Evolutionary conservation across 2,113 vertebrate genomes (phyloP), one percentile per base, ranked within the genome.

Genomic region (Sprattus sprattus): DNA sequence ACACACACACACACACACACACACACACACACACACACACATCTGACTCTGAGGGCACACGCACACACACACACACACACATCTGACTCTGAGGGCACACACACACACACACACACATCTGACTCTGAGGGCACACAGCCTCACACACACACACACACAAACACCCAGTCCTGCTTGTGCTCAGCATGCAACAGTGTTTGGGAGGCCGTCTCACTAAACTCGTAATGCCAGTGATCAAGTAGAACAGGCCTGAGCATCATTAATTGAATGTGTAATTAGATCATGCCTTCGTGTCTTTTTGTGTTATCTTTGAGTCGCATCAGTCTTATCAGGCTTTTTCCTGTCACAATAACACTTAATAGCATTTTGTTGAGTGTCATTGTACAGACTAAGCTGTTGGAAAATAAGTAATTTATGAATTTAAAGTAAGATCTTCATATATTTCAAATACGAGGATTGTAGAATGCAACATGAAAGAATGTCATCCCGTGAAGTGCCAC

Each of bases 191-290:
- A 4, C 71, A 39, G 71, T 39, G 71, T 78, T 44, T 78, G 9
- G 25, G 13, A 28, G 13, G 25, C 28, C 28, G 28, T 78, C 71
- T 78, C 71, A 18, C 71, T 16, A 16, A 78, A 78, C 71, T 32
- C 44, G 71, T 32, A 39, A 15, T 32, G 71, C 44, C 71, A 39
- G 71, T 39, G 71, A 78, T 78, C 28, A 78, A 78, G 71, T 78
- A 32, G 71, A 4, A 78, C 32, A 32, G 71, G 71, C 71, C 28
- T 0, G 25, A 71, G 28, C 44, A 44, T 32, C 71, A 32, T 9
- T 78, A 78, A 78, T 78, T 78, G 25, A 16, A 32, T 78, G 71
- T 78, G 71, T 78, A 78, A 78, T 78, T 78, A 39, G 11, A 39
- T 78, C 9, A 5, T 78, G 71, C 6, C 71, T 39, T 39, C 71